Evolutionary conservation across 2,888 invertebrate genomes (phyloP).

Genomic region (Miltochrista miniata): DNA sequence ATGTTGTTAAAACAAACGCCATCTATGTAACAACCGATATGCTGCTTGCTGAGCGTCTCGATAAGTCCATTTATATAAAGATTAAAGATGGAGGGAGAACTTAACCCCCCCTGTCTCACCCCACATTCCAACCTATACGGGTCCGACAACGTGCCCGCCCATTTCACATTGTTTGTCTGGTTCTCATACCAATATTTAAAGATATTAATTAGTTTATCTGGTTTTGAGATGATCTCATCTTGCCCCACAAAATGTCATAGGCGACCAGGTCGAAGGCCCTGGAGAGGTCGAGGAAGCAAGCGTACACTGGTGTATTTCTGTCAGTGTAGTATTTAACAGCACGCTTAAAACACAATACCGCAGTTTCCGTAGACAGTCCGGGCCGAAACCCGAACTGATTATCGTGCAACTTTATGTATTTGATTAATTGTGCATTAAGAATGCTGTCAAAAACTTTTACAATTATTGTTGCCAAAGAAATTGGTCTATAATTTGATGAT

Average conservation of each 20-base stretch:
- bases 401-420: neutral
- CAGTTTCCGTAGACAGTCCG: constrained; percentile 17
- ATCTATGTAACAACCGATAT: too few relatives aligned
- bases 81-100: too few relatives aligned
- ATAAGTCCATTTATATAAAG: too few relatives aligned
- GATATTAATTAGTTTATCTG: neutral
- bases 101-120: neutral
- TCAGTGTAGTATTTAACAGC: constrained; percentile 17
- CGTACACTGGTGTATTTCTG: constrained; percentile 17
- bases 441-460: constrained; percentile 9
- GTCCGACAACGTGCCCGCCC: neutral
- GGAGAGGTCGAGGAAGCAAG: constrained; percentile 13
- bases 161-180: neutral
- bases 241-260: constrained; percentile 19
- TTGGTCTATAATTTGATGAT: constrained; percentile 5
- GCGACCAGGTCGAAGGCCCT: constrained; percentile 18
- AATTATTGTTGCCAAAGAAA: constrained; percentile 4
- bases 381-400: constrained; percentile 14
- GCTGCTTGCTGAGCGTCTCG: too few relatives aligned
- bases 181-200: neutral
- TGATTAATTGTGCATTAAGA: constrained; percentile 1
- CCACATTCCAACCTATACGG: neutral
- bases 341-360: constrained; percentile 17
- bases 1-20: neutral
- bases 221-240: neutral